Base-by-base conservation (phyloP, 2,888 invertebrate species). In the Halictus quadricinctus region DNA sequence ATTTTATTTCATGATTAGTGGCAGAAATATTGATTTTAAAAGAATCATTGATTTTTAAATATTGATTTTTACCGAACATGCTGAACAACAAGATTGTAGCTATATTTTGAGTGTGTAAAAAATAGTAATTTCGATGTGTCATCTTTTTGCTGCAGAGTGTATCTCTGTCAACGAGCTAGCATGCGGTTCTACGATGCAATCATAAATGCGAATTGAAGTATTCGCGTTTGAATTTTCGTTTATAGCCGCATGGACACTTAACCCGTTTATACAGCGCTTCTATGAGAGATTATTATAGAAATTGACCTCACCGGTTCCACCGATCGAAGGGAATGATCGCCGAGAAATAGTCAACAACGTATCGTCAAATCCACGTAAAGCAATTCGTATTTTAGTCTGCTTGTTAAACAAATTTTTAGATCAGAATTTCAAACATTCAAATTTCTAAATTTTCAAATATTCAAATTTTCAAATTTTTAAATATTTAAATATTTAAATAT, bases 81-180 rank as follows among this genome's bases (percentile, higher is more conserved):
- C 8, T 8, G 43, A 8, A 43, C 8, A 43, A 43, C 0, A 43
- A 43, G 6, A 43, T 43, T 43, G 43, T 43, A 8, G 43, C 8
- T 43, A 43, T 43, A 43, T 36, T 36, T 43, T 43, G 43, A 8
- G 46, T 46, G 46, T 46, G 46, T 54, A 54, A 21, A 6, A 54
- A 54, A 54, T 54, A 54, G 54, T 7, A 6, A 54, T 29, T 13
- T 60, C 29, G 15, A 25, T 15, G 25, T 60, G 25, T 25, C 25
- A 60, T 60, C 60, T 29, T 25, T 60, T 29, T 60, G 60, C 25
- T 25, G 25, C 15, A 15, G 60, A 60, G 13, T 60, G 60, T 77
- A 74, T 21, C 64, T 73, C 64, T 72, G 79, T 73, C 73, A 41
- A 41, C 76, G 76, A 77, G 41, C 41, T 77, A 25, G 46, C 70